Evolutionary conservation across 2,888 invertebrate species (phyloP).

Genomic region (Philaethria dido): DNA sequence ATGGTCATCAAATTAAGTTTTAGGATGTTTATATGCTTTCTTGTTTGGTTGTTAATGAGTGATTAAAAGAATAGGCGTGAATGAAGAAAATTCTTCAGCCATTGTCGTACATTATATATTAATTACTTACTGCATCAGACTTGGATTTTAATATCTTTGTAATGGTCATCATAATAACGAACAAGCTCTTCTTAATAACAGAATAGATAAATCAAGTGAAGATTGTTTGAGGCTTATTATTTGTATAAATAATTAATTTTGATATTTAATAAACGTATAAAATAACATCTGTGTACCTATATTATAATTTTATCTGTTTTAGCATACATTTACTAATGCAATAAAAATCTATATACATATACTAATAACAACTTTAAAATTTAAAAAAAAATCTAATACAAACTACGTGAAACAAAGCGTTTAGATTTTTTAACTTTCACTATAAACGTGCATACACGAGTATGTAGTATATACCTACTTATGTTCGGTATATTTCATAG

Average conservation of each 20-base stretch:
- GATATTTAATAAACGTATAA: not conserved
- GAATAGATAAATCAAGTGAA: not conserved
- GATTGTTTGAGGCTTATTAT: not conserved
- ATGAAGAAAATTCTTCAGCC: not conserved
- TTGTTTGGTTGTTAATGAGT: not conserved
- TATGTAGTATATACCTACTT: too few relatives aligned
- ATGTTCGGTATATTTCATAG: too few relatives aligned
- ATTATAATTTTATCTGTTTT: not conserved
- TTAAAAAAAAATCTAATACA: too few relatives aligned
- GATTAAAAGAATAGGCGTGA: slow-evolving; percentile 1
- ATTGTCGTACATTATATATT: not conserved
- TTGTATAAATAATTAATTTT: not conserved
- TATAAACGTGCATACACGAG: too few relatives aligned
- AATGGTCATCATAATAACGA: not conserved
- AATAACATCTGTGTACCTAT: not conserved
- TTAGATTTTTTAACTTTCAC: too few relatives aligned
- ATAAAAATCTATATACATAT: not conserved
- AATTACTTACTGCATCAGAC: slow-evolving; percentile 3
- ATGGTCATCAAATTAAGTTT: not conserved
- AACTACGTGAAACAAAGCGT: too few relatives aligned
- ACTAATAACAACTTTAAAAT: too few relatives aligned
- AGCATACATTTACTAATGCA: not conserved
- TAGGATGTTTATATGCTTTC: not conserved
- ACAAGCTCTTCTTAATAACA: not conserved
- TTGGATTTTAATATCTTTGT: slow-evolving; percentile 3